Conservation (phyloP, 2,797 vertebrate species). For the Morus bassanus region DNA sequence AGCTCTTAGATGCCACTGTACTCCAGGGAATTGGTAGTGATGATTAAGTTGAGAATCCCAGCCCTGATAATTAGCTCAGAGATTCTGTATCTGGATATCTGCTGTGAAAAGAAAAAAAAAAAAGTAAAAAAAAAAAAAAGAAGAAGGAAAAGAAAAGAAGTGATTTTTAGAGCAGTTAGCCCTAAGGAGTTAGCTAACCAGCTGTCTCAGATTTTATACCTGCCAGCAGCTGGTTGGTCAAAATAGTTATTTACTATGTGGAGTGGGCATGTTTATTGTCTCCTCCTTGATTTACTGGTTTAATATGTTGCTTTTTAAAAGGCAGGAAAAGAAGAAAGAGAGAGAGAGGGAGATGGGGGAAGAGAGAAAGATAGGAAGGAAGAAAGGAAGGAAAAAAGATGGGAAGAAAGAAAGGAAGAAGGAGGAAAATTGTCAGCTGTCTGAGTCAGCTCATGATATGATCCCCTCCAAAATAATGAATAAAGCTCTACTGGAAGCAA, state of each 20-base stretch:
- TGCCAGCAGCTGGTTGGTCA: slow-evolving; percentile 64
- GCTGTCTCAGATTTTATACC: slow-evolving; percentile 71
- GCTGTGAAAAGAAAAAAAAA: slow-evolving; percentile 25
- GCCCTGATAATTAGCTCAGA: slow-evolving; percentile 79
- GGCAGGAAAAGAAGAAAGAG: not conserved
- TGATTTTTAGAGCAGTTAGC: slow-evolving; percentile 68
- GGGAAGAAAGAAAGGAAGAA: not conserved
- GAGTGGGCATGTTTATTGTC: not conserved
- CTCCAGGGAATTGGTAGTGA: slow-evolving; percentile 72
- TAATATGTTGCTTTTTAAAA: slow-evolving; percentile 18
- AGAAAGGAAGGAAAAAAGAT: too few species aligned
- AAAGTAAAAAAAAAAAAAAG: not conserved
- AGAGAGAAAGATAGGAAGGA: too few species aligned
- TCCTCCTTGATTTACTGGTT: slow-evolving; percentile 13
- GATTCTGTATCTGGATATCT: slow-evolving; percentile 73
- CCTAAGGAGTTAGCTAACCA: slow-evolving; percentile 71
- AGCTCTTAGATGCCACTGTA: slow-evolving; percentile 69
- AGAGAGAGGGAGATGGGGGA: not conserved
- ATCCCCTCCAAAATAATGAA: not conserved
- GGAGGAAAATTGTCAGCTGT: not conserved
- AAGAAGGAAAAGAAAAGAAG: not conserved
- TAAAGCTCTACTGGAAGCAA: not conserved
- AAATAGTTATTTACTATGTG: slow-evolving; percentile 47
- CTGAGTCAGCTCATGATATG: not conserved
- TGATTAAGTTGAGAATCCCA: slow-evolving; percentile 80